Evolutionary conservation across 2,797 vertebrate species (phyloP).

Genomic region (Eutrigla gurnardus): DNA sequence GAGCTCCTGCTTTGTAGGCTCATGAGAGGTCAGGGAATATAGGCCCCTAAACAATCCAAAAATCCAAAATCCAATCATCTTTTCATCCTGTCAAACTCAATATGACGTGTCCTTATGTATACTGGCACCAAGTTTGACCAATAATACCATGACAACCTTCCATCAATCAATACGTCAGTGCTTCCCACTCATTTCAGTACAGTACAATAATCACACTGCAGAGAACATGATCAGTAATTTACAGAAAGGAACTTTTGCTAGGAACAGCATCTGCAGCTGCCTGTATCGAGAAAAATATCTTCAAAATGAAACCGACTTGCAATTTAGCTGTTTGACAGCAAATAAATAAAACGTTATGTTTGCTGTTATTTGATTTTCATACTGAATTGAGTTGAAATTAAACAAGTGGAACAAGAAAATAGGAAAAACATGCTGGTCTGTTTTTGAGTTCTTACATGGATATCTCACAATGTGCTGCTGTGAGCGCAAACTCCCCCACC

Average conservation of each 20-base stretch:
- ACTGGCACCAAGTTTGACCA: no score
- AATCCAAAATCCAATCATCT: no score
- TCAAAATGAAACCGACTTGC: neutral
- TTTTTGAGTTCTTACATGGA: constrained; percentile 45
- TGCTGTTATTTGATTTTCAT: neutral
- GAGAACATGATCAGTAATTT: neutral
- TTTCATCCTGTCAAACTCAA: no score
- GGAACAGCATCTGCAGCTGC: no score
- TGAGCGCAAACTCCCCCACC: constrained; percentile 75
- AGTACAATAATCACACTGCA: neutral
- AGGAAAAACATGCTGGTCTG: rapidly evolving
- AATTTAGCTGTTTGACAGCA: neutral
- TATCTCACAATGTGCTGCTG: constrained; percentile 75
- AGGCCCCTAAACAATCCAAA: no score
- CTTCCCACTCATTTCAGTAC: neutral
- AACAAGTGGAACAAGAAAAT: neutral
- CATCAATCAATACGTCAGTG: neutral
- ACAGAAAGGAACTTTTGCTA: neutral
- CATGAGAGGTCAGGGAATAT: constrained; percentile 47
- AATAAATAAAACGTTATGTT: neutral
- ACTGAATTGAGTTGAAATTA: neutral
- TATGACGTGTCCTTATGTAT: no score
- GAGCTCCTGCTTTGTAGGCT: constrained; percentile 61
- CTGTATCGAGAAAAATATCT: no score
- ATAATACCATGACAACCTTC: no score